Conservation (phyloP, 1,140 invertebrate genomes). For the Drosophila ficusphila region DNA sequence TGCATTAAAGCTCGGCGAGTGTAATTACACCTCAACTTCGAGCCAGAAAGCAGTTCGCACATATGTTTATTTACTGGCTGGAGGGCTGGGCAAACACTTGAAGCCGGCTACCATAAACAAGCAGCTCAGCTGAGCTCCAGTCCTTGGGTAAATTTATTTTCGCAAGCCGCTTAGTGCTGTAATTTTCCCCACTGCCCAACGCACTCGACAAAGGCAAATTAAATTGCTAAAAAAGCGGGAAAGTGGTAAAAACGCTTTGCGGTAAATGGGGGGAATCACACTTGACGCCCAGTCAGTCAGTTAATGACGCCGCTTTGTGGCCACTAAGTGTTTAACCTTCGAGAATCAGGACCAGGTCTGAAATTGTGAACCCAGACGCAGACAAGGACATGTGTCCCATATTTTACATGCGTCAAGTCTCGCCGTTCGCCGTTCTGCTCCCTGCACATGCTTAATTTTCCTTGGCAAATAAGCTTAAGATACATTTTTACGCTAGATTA, state of each 20-base stretch:
- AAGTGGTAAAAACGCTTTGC: conserved; percentile 11
- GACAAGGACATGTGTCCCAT: conserved; percentile 40
- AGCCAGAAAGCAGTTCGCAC: conserved; percentile 7
- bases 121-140: conserved; percentile 36
- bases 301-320: conserved; percentile 78
- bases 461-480: conserved; percentile 68
- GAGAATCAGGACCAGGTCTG: conserved; percentile 41
- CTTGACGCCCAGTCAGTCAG: conserved; percentile 18
- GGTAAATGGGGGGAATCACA: neutral
- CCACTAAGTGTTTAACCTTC: conserved; percentile 75
- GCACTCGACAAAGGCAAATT: conserved; percentile 55
- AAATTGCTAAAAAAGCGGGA: conserved; percentile 65
- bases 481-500: conserved; percentile 67
- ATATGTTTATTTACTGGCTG: conserved; percentile 62
- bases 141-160: conserved; percentile 53
- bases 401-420: conserved; percentile 67
- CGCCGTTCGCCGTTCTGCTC: conserved; percentile 51
- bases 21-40: conserved; percentile 56
- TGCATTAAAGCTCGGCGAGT: conserved; percentile 63
- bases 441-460: conserved; percentile 60
- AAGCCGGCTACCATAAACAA: conserved; percentile 62
- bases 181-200: conserved; percentile 55
- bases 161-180: conserved; percentile 56
- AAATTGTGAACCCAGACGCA: conserved; percentile 20
- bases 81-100: conserved; percentile 61